Conservation (phyloP, 2,113 vertebrate genomes). For the Psettodes erumei region DNA sequence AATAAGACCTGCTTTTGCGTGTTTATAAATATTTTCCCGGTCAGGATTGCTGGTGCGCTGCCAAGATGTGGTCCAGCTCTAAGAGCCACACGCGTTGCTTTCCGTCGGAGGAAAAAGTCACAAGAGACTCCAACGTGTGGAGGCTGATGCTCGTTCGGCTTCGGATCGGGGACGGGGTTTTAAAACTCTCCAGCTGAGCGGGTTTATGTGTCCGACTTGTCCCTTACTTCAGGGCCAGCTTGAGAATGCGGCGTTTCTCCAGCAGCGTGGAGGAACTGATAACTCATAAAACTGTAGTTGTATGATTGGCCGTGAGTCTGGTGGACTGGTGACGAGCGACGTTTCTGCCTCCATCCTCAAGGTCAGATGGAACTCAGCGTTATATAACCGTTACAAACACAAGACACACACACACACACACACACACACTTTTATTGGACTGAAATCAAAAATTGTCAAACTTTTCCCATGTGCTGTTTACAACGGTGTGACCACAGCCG, state of each 20-base stretch:
- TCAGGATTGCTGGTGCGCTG: slow-evolving; percentile 4
- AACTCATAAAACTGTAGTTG: not conserved
- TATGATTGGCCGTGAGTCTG: slow-evolving; percentile 8
- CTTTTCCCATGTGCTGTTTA: not conserved
- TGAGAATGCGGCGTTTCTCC: slow-evolving; percentile 8
- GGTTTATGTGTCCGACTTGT: not conserved
- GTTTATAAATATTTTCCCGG: slow-evolving; percentile 10
- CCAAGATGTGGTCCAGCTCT: not conserved
- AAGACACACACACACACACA: not conserved
- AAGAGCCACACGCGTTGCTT: not conserved
- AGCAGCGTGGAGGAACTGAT: slow-evolving; percentile 17
- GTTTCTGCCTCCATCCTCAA: slow-evolving; percentile 14
- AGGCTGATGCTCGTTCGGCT: too few relatives aligned
- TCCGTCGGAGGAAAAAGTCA: not conserved
- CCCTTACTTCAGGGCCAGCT: slow-evolving; percentile 1
- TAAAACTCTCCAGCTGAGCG: slow-evolving; percentile 6
- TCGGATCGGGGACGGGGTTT: too few relatives aligned
- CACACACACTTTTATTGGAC: not conserved
- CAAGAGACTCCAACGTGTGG: not conserved
- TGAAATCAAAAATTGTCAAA: not conserved
- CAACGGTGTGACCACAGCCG: not conserved
- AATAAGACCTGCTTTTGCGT: not conserved
- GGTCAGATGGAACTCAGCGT: slow-evolving; percentile 19
- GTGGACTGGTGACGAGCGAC: slow-evolving; percentile 12
- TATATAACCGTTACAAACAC: not conserved